Evolutionary conservation across 2,888 invertebrate genomes (phyloP), one percentile per base, ranked within the genome.

Genomic region (Dynastes grantii): DNA sequence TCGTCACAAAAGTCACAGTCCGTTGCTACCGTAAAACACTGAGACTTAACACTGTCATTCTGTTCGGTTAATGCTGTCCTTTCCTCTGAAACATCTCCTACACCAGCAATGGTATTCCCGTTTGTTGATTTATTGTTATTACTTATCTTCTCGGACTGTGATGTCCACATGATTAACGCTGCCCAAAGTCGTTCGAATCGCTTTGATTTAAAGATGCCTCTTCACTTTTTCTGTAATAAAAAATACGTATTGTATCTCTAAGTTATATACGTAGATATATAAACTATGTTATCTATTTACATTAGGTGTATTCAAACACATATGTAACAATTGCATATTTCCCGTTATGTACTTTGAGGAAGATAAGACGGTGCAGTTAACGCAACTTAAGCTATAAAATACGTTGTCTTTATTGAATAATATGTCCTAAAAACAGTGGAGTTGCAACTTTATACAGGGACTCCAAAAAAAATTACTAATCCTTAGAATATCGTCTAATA

Each of bases 41-140:
- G 87, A 6, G 85, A 81, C 80, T 83, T 85, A 79, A 84, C 83
- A 77, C 80, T 84, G 63, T 85, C 86, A 61, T 83, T 84, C 37
- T 85, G 83, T 64, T 85, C 84, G 4, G 88, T 87, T 51, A 88
- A 83, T 27, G 87, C 86, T 45, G 87, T 88, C 80, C 86, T 87
- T 82, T 88, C 88, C 80, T 87, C 87, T n/a, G 87, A 85, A 55
- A 85, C 81, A 64, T 85, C 85, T 64, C 80, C 81, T 9, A 83
- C 75, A 11, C 82, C 80, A 4, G 85, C 16, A 13, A 67, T 53
- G 49, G 80, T 83, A 78, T 85, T 86, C 22, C 87, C 87, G 79
- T 87, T 85, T 76, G 85, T 83, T 37, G 87, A 84, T 63, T 85
- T 86, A 79, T 88, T 88, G 81, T 88, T 89, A 82, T 88, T 89